These are phyloP conservation scores for Champsocephalus esox DNA, from an alignment of 2,797 vertebrate genomes.

Conservation along the genomic window DNA sequence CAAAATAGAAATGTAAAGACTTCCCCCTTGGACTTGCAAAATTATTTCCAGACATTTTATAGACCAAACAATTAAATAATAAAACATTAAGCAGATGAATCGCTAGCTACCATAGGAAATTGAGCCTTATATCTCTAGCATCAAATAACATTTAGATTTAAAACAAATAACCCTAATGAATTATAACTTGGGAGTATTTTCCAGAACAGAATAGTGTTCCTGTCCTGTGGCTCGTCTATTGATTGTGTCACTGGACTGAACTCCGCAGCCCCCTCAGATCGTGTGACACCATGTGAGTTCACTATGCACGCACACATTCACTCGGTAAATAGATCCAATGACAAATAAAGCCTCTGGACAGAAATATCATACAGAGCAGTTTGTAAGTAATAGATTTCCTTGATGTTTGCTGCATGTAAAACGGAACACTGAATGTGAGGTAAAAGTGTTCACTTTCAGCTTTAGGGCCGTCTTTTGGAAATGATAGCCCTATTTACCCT, in stretches of 20 bases:
- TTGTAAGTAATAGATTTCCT: slow-evolving; percentile 12
- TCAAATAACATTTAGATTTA: background rate
- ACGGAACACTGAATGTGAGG: slow-evolving; percentile 14
- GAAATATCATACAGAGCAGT: slow-evolving; percentile 19
- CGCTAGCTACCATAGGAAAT: no score
- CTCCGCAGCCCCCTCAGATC: slow-evolving; percentile 15
- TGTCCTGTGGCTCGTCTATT: slow-evolving; percentile 30
- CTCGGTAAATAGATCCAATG: slow-evolving; percentile 37
- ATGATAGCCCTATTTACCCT: background rate
- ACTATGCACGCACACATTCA: slow-evolving; percentile 28
- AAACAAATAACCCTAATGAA: background rate
- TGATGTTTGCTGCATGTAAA: slow-evolving; percentile 31
- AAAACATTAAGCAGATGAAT: no score
- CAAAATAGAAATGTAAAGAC: no score
- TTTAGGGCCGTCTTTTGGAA: slow-evolving; percentile 2
- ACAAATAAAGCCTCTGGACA: slow-evolving; percentile 32
- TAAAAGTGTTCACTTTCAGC: slow-evolving; percentile 33
- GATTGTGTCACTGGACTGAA: slow-evolving; percentile 40
- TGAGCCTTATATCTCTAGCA: background rate
- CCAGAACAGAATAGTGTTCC: slow-evolving; percentile 3
- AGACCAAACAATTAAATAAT: no score
- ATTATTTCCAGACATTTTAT: no score
- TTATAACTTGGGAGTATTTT: background rate
- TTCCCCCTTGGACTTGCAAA: no score
- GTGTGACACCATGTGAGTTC: slow-evolving; percentile 53